phyloP scores from a whole-genome alignment of 2,113 vertebrate species.

The Gorsachius goisagi region DNA sequence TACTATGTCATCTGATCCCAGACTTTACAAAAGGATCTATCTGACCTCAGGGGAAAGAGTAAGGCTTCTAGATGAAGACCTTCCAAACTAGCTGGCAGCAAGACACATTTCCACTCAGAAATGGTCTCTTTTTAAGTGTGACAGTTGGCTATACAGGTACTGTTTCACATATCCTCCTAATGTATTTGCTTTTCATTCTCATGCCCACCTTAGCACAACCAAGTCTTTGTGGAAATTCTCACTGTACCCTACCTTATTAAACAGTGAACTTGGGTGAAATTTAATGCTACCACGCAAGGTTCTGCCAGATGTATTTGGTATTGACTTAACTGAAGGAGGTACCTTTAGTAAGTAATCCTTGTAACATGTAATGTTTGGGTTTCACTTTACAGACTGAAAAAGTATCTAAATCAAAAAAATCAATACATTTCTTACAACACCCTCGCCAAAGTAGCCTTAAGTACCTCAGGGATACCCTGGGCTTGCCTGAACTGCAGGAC shows the following conservation, averaged over 20 bases:
- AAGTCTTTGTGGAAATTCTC: background rate
- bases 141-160: background rate
- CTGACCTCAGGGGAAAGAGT: background rate
- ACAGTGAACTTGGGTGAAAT: background rate
- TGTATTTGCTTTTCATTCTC: background rate
- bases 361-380: background rate
- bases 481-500: background rate
- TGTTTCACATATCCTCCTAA: background rate
- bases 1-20: background rate
- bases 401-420: background rate
- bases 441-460: background rate
- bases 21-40: background rate
- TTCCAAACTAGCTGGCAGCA: background rate
- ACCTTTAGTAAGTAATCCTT: background rate
- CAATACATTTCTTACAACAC: fast-evolving
- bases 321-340: background rate
- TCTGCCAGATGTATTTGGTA: background rate
- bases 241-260: background rate
- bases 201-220: background rate
- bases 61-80: background rate
- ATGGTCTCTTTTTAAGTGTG: background rate
- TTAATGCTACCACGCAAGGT: background rate
- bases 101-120: background rate
- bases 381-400: background rate
- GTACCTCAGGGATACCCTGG: background rate